Evolutionary conservation across 2,113 vertebrate species (phyloP).

Genomic region (Rhinoptilus africanus): DNA sequence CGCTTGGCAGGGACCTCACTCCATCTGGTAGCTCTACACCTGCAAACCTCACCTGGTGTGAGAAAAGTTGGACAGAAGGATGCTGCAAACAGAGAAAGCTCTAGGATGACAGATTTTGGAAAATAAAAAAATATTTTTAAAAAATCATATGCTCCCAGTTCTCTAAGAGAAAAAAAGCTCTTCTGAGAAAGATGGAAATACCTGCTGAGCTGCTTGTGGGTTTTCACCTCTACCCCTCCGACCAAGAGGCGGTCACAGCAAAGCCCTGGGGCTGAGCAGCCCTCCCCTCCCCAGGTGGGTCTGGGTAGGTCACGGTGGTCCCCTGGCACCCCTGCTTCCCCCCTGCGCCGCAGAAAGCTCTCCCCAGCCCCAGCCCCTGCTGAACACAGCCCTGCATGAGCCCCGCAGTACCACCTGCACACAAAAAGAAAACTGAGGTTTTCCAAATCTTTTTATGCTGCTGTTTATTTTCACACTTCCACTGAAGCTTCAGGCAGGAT

Average conservation of each 20-base stretch:
- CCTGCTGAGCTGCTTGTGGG: not conserved
- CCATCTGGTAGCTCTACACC: fast-evolving
- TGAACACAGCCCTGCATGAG: not conserved
- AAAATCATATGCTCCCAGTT: not conserved
- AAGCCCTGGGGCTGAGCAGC: not conserved
- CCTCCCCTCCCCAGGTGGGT: not conserved
- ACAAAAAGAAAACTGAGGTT: not conserved
- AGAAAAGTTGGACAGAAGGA: not conserved
- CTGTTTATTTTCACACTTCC: not conserved
- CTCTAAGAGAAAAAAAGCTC: not conserved
- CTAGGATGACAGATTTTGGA: not conserved
- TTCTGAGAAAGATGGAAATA: not conserved
- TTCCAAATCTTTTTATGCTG: not conserved
- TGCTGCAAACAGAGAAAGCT: not conserved
- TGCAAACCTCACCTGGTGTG: not conserved
- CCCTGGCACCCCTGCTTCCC: fast-evolving
- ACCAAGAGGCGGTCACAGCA: not conserved
- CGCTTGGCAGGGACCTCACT: fast-evolving
- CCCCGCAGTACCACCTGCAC: fast-evolving
- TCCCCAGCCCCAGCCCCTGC: not conserved
- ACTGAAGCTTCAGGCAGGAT: not conserved
- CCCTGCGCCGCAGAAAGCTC: fast-evolving
- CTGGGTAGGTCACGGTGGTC: not conserved
- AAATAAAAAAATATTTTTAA: not conserved
- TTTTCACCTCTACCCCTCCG: not conserved